A percentile compares a stretch with the other conserved stretches of the same genome.
Conservation (phyloP, 2,113 vertebrate species). For the Ictidomys tridecemlineatus region DNA sequence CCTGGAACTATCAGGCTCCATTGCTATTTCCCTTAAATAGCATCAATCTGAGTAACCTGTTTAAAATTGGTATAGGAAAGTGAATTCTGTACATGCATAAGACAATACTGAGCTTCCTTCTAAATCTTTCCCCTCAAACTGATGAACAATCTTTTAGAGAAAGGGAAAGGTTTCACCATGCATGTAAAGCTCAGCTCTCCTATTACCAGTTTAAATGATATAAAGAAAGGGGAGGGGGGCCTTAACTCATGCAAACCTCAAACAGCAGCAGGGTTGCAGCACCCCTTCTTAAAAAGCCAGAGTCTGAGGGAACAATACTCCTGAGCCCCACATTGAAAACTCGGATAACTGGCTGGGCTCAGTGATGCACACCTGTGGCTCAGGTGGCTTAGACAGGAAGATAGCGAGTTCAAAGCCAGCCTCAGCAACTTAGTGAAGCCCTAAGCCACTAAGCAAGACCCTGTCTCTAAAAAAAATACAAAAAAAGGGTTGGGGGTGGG, state of each 20-base stretch:
- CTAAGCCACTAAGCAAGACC: no score
- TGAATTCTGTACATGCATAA: background rate
- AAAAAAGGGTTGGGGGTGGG: no score
- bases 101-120: background rate
- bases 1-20: background rate
- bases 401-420: no score
- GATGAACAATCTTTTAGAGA: background rate
- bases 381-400: no score
- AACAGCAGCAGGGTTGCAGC: background rate
- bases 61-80: background rate
- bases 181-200: background rate
- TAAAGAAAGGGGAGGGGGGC: no score
- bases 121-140: background rate
- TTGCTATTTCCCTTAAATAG: background rate
- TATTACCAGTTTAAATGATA: background rate
- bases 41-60: background rate
- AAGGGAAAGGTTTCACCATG: background rate
- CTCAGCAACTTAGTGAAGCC: no score
- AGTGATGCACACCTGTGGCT: no score
- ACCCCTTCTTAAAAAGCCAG: background rate
- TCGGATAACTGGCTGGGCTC: no score
- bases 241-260: background rate
- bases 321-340: background rate
- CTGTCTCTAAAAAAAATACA: no score
- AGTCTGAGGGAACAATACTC: background rate